Evolutionary conservation across 2,113 vertebrate genomes (phyloP).

Genomic region (Apus apus): DNA sequence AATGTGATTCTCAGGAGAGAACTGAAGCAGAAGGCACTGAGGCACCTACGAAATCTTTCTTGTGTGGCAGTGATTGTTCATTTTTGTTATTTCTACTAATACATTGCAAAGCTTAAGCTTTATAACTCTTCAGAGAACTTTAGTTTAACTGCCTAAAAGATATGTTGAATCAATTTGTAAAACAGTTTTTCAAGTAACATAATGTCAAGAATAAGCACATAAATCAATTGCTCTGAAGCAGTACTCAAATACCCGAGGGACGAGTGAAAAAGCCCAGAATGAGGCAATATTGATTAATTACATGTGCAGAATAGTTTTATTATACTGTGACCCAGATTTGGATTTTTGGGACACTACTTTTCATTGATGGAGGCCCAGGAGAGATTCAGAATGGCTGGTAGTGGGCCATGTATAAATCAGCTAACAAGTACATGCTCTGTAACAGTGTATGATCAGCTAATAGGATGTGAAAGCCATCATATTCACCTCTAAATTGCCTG

Average conservation of each 20-base stretch:
- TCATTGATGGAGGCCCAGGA: not conserved
- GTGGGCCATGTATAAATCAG: not conserved
- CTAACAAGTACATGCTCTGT: not conserved
- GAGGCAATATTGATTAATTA: not conserved
- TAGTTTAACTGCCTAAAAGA: not conserved
- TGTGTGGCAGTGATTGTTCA: not conserved
- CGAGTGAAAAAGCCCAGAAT: not conserved
- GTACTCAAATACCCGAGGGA: not conserved
- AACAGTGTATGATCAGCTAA: not conserved
- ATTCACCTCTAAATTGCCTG: not conserved
- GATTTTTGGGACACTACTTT: not conserved
- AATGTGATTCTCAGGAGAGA: not conserved
- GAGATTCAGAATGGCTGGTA: not conserved
- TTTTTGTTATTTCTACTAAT: conserved; percentile 2
- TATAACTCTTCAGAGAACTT: conserved; percentile 3
- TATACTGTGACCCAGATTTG: not conserved
- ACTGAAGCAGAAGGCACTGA: not conserved
- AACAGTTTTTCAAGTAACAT: conserved; percentile 14
- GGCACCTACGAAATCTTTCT: conserved; percentile 6
- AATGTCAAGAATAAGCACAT: not conserved
- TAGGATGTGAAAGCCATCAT: not conserved
- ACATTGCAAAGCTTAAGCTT: conserved; percentile 5
- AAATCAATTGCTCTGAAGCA: not conserved
- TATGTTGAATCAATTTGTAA: conserved; percentile 39
- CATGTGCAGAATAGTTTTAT: not conserved